Percentiles rank a stretch among this genome's conserved stretches.
phyloP scores from a whole-genome alignment of 2,888 invertebrate species.

The Chloroclysta siterata region DNA sequence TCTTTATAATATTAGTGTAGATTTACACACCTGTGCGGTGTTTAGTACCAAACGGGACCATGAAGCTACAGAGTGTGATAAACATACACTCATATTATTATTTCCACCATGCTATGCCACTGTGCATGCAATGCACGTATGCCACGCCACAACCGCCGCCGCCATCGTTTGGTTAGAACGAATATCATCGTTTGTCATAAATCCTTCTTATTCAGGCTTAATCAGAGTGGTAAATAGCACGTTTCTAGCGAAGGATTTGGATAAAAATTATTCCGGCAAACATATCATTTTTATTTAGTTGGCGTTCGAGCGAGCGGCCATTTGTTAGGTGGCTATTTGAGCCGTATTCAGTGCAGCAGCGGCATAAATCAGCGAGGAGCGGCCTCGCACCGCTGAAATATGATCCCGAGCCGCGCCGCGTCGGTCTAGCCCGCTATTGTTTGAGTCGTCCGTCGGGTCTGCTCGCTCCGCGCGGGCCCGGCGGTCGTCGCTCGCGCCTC shows the following conservation, averaged over 20 bases:
- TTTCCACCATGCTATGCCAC: too few relatives aligned
- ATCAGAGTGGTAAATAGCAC: conserved; percentile 51
- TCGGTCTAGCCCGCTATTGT: conserved; percentile 46
- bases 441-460: conserved; percentile 37
- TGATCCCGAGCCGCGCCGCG: conserved; percentile 44
- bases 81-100: too few relatives aligned
- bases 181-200: conserved; percentile 40
- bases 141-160: neutral
- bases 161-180: conserved; percentile 3
- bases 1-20: too few relatives aligned
- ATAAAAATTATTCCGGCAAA: conserved; percentile 52
- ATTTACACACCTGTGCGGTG: too few relatives aligned
- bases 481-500: neutral
- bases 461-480: conserved; percentile 2
- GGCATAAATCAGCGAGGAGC: conserved; percentile 55
- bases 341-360: conserved; percentile 51
- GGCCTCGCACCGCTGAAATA: conserved; percentile 50
- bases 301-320: conserved; percentile 51
- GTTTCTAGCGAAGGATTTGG: conserved; percentile 48
- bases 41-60: too few relatives aligned
- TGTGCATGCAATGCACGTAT: too few relatives aligned
- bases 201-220: conserved; percentile 46
- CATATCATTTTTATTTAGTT: conserved; percentile 65
- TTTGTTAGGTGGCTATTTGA: conserved; percentile 57
- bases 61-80: too few relatives aligned